Conservation (phyloP, 1,140 invertebrate species). For the Dendroctonus ponderosae region DNA sequence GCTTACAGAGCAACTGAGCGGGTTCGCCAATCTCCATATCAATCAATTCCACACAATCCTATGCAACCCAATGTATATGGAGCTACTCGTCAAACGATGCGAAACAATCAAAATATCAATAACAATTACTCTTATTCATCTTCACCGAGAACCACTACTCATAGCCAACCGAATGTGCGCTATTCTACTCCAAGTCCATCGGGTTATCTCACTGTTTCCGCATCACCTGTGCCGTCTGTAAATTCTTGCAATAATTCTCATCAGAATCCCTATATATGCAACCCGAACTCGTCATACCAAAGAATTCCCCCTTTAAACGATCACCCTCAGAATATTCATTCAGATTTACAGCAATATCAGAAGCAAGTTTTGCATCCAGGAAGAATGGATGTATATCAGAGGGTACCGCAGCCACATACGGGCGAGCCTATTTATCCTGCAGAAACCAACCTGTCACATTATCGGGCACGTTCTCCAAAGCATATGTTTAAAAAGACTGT, state of each 20-base stretch:
- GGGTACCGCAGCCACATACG: slow-evolving; percentile 42
- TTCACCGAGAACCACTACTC: slow-evolving; percentile 12
- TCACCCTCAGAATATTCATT: too few relatives aligned
- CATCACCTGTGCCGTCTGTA: slow-evolving; percentile 43
- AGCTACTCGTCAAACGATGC: slow-evolving; percentile 8
- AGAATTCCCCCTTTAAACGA: slow-evolving; percentile 37
- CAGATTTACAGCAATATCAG: not conserved
- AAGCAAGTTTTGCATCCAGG: slow-evolving; percentile 12
- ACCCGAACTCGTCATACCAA: slow-evolving; percentile 41
- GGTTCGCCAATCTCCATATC: slow-evolving; percentile 38
- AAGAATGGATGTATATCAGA: slow-evolving; percentile 35
- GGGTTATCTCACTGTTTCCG: slow-evolving; percentile 35
- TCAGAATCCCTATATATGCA: slow-evolving; percentile 25
- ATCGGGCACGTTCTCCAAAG: slow-evolving; percentile 47
- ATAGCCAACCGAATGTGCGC: slow-evolving; percentile 26
- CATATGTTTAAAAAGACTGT: slow-evolving; percentile 64
- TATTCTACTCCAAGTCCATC: slow-evolving; percentile 33
- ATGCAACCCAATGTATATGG: slow-evolving; percentile 27
- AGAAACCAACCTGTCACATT: slow-evolving; percentile 41
- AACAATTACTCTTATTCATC: slow-evolving; percentile 19
- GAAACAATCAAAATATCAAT: slow-evolving; percentile 17
- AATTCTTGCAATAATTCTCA: slow-evolving; percentile 35
- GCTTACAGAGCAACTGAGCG: slow-evolving; percentile 8
- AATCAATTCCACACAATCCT: slow-evolving; percentile 35
- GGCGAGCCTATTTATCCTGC: slow-evolving; percentile 30